Evolutionary conservation across 2,113 vertebrate species (phyloP).

Genomic region (Cnemophilus loriae): DNA sequence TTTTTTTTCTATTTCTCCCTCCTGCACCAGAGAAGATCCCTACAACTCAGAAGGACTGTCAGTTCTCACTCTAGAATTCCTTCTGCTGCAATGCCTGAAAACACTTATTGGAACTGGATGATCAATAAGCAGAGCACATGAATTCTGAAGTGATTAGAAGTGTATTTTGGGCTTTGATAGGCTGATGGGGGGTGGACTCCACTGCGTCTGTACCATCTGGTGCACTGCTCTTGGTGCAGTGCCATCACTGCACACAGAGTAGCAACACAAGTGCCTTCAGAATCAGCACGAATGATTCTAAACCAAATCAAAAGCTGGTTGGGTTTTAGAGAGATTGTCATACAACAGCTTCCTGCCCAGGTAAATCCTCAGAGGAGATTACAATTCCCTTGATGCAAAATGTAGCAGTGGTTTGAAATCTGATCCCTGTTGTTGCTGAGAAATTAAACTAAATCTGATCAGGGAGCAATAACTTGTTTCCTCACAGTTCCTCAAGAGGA

Average conservation of each 20-base stretch:
- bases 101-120: not conserved
- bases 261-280: not conserved
- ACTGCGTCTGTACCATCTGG: not conserved
- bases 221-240: not conserved
- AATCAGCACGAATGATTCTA: not conserved
- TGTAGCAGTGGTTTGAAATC: not conserved
- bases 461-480: not conserved
- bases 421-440: not conserved
- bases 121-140: not conserved
- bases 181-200: not conserved
- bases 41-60: not conserved
- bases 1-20: not conserved
- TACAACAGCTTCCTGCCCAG: not conserved
- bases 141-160: not conserved
- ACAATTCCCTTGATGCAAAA: not conserved
- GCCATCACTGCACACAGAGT: not conserved
- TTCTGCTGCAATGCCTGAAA: not conserved
- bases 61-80: not conserved
- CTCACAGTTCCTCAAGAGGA: not conserved
- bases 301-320: not conserved
- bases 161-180: not conserved
- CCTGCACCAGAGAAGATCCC: not conserved
- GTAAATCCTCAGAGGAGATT: not conserved
- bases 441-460: not conserved
- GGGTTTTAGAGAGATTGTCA: not conserved